Evolutionary conservation across 2,113 vertebrate species (phyloP), one percentile per base, ranked within the genome.

Genomic region (Accipiter virgatus): DNA sequence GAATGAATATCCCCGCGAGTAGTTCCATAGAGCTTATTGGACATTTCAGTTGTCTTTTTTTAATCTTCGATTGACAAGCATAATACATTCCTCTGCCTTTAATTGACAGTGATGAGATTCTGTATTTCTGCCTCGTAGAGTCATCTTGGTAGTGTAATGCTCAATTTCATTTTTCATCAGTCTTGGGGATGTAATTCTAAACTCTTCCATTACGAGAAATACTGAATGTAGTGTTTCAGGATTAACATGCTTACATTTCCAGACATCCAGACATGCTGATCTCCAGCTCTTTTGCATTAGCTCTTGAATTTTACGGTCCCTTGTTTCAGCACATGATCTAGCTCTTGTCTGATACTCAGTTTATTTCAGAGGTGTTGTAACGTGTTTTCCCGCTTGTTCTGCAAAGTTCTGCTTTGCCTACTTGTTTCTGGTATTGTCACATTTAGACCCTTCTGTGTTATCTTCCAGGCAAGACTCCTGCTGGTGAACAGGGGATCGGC

Each of bases 321-420:
- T 93, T 70, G 75, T 89, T 95, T 86, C 90, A 93, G 82, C 70
- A 61, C 87, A 67, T 86, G 63, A 96, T 91, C 84, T 96, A 88
- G 87, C 91, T 97, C 96, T 97, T 97, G 85, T 91, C 79, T 97
- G 95, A 79, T 90, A 84, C 59, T 96, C 94, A 88, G 92, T 80
- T 89, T 95, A 78, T 97, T 97, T 97, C 52, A 81, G 75, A 88
- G 95, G 67, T 88, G 94, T 4, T 43, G 82, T 86, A 65, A 88
- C 31, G 81, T 89, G 55, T 93, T 95, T 96, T 97, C 93, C 95
- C 19, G 13, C 84, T 97, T 95, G 96, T 96, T 96, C 93, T 95
- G 95, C 96, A 97, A 97, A 98, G 82, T 96, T 97, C 84, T 97
- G 95, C 89, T 97, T 97, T 96, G 94, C 95, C 93, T 90, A 84